Conservation (phyloP, 2,113 vertebrate species). For the Murina feae region DNA sequence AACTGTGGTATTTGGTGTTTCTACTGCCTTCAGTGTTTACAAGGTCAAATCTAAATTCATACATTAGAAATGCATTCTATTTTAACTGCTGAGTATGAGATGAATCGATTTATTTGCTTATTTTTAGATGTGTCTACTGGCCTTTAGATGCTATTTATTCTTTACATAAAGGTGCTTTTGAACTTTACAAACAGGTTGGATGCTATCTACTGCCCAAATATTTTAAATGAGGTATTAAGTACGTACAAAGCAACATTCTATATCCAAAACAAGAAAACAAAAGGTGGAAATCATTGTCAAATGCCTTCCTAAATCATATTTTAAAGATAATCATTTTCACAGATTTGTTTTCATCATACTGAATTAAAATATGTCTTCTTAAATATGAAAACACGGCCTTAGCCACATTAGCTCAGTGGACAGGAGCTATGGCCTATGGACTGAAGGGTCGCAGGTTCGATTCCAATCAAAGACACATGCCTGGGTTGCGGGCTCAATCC, state of each 20-base stretch:
- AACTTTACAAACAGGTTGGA: conserved; percentile 66
- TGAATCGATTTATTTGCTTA: conserved; percentile 57
- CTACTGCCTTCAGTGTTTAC: conserved; percentile 24
- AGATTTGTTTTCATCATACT: conserved; percentile 28
- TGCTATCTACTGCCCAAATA: conserved; percentile 45
- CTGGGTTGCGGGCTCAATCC: too few species aligned
- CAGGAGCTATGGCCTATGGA: too few species aligned
- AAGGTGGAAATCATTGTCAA: conserved; percentile 15
- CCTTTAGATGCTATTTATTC: conserved; percentile 58
- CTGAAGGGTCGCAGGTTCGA: too few species aligned
- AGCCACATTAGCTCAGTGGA: too few species aligned
- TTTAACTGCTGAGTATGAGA: conserved; percentile 32
- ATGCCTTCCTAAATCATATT: conserved; percentile 23
- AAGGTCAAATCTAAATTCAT: conserved; percentile 52
- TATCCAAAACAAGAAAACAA: conserved; percentile 44
- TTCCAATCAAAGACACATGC: too few species aligned
- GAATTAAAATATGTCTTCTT: conserved; percentile 39
- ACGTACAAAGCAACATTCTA: conserved; percentile 10
- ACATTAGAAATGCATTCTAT: conserved; percentile 13
- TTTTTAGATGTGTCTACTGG: conserved; percentile 66
- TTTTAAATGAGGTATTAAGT: conserved; percentile 44
- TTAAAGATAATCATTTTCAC: conserved; percentile 33
- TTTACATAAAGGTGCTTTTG: conserved; percentile 59
- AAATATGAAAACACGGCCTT: conserved; percentile 26
- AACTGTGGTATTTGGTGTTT: background rate